Conservation (phyloP, 1,140 invertebrate species). For the Caligus rogercresseyi region DNA sequence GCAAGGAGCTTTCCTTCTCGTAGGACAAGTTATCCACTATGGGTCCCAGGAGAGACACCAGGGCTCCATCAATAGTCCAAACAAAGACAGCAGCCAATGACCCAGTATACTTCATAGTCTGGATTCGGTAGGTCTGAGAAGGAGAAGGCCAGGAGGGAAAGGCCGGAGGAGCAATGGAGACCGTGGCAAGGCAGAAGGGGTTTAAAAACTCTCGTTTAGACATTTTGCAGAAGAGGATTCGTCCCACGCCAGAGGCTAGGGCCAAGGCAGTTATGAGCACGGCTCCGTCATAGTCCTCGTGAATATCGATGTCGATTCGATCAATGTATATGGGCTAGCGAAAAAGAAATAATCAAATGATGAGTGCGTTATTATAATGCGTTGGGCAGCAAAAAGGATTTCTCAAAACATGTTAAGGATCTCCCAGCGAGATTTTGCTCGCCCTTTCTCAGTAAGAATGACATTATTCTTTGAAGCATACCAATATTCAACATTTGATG, state of each 20-base stretch:
- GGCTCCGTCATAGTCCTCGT: background rate
- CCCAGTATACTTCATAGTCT: background rate
- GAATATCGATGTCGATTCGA: background rate
- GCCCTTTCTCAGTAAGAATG: too few species aligned
- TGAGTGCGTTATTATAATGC: too few species aligned
- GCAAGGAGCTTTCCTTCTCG: background rate
- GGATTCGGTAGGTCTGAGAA: too few species aligned
- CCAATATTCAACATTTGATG: too few species aligned
- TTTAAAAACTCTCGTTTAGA: background rate
- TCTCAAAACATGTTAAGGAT: too few species aligned
- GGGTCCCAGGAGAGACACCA: slow-evolving; percentile 72
- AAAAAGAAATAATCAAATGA: too few species aligned
- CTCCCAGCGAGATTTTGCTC: too few species aligned
- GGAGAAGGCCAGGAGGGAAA: background rate
- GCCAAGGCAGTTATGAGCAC: background rate
- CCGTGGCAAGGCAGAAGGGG: background rate
- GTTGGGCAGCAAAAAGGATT: too few species aligned
- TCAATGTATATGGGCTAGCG: background rate
- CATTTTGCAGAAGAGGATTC: background rate
- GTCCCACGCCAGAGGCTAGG: background rate
- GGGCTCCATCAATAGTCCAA: slow-evolving; percentile 81
- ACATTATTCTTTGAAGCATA: too few species aligned
- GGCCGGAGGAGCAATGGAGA: background rate
- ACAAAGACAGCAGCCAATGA: slow-evolving; percentile 42
- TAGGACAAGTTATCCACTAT: slow-evolving; percentile 43